phyloP scores from a whole-genome alignment of 1,140 invertebrate species.

The Anoplophora glabripennis region DNA sequence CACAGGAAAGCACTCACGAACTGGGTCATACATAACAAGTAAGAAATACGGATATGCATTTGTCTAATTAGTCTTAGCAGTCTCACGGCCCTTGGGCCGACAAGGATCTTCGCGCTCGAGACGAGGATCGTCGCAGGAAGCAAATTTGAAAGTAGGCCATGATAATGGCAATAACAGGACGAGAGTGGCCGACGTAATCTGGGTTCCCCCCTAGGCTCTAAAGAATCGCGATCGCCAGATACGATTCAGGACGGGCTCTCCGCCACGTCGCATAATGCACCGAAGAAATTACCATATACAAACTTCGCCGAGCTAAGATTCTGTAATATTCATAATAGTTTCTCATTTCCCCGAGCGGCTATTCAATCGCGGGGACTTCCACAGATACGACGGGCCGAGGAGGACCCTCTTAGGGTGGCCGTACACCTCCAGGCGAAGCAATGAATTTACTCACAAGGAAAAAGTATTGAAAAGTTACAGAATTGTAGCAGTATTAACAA shows the following conservation, averaged over 20 bases:
- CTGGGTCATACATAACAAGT: no score
- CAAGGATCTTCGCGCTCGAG: no score
- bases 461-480: no score
- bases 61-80: no score
- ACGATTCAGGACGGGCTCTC: conserved; percentile 31
- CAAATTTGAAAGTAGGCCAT: conserved; percentile 19
- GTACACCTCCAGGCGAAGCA: background rate
- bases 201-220: conserved; percentile 16
- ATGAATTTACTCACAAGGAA: no score
- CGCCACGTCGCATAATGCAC: conserved; percentile 30
- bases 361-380: conserved; percentile 25
- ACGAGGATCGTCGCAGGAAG: no score
- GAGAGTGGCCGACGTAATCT: conserved; percentile 3
- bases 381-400: conserved; percentile 22
- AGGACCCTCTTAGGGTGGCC: background rate
- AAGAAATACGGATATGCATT: no score
- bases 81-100: no score
- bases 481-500: no score
- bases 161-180: conserved; percentile 20
- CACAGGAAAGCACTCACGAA: no score
- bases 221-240: conserved; percentile 35
- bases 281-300: conserved; percentile 40
- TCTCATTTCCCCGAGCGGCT: conserved; percentile 35
- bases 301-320: conserved; percentile 27
- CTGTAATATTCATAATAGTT: conserved; percentile 42